Evolutionary conservation across 1,140 invertebrate genomes (phyloP), one percentile per base, ranked within the genome.

Genomic region (Lineus longissimus): DNA sequence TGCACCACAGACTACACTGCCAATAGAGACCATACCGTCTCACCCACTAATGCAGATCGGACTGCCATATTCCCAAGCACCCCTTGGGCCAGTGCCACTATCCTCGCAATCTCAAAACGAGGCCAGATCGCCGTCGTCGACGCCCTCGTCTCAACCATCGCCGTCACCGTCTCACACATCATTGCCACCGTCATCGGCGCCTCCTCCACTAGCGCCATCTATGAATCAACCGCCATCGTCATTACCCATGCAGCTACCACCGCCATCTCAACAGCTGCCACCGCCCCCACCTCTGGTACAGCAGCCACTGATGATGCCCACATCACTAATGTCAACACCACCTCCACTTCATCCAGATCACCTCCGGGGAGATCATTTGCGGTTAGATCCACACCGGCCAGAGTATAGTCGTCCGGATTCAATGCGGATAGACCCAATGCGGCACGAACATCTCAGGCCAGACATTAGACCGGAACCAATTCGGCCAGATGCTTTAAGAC

Each of bases 281-380:
- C 62, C 31, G 17, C 58, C 59, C 27, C 55, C 61, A 31, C 41
- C 54, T 29, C 59, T 54, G 36, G 33, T 36, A 22, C 64, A 61
- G 31, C 64, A 51, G 41, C 57, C 69, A n/a, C 43, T 55, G 30
- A 22, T 55, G 17, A 58, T 85, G 86, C 71, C 85, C 85, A 63
- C 80, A 85, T 55, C 83, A 81, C 73, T 68, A 72, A 73, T 76
- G 25, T 65, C 71, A 68, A 68, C 76, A 36, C 73, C 76, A 41
- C 73, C 75, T 27, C 73, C 74, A n/a, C 73, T 72, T 13, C 76
- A 75, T 30, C 73, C 78, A 2, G 70, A 73, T 19, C 73, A 70
- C 61, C 67, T 67, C 7, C 63, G 69, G 19, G 62, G 60, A 43
- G 65, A 65, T 51, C 59, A 56, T 40, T 64, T 55, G 25, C 71